Evolutionary conservation across 2,113 vertebrate genomes (phyloP), one percentile per base, ranked within the genome.

Genomic region (Pituophis catenifer): DNA sequence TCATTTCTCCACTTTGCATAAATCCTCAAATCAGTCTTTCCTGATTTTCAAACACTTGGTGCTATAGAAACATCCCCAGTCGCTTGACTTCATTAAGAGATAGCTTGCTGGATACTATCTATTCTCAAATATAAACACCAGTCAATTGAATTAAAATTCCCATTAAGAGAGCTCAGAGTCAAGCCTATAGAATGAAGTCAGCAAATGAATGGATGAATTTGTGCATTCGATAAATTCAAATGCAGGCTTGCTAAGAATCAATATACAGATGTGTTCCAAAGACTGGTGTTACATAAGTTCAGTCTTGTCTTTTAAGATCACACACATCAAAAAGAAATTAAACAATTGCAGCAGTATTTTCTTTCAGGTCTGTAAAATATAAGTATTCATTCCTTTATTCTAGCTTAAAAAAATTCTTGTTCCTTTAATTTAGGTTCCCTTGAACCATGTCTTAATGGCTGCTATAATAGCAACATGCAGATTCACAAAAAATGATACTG

Each of bases 371-470:
- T 59, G 70, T 85, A 29, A 93, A 53, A 62, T 59, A 85, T 85
- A 89, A 93, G 26, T 24, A 58, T 21, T 1, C 3, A 50, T 23
- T 3, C 15, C 52, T 44, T 89, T 81, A 55, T 59, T 44, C 55
- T 38, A 33, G 54, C 57, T 44, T 54, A 8, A 89, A 92, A 86
- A 52, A 9, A 38, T 6, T n/a, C 50, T 86, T 90, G 92, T 75
- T 93, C 19, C 55, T 92, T 52, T 53, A 12, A 7, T 89, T 75
- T 75, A 17, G 52, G 59, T 57, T 89, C 52, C 62, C 5, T 57
- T 89, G 23, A 89, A 89, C 52, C 52, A 55, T 89, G 62, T 92
- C 91, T 59, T 92, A 75, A 70, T 87, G 81, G 54, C 44, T 59
- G 58, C 55, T 87, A 59, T 44, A 50, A 33, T 50, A 86, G 81